These are phyloP conservation scores for Sarcophaga subvicina DNA, from an alignment of 2,888 invertebrate species.

Conservation along the genomic window DNA sequence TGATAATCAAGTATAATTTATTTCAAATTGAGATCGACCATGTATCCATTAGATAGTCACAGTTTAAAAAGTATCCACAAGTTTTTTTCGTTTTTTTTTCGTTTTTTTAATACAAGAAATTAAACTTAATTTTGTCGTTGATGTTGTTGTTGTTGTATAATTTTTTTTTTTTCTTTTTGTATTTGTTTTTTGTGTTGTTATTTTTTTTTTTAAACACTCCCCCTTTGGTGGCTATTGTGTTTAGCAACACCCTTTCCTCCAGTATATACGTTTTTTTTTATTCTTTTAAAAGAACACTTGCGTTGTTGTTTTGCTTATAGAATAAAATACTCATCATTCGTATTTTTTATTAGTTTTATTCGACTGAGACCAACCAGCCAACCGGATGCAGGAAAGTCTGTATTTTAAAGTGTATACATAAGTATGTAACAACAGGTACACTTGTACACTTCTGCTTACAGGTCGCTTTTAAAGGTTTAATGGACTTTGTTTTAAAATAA, in stretches of 20 bases:
- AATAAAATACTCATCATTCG: slow-evolving; percentile 54
- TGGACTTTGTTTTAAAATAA: slow-evolving; percentile 28
- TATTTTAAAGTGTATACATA: slow-evolving; percentile 35
- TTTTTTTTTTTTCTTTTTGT: neutral
- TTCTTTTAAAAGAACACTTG: slow-evolving; percentile 31
- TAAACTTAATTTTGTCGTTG: slow-evolving; percentile 64
- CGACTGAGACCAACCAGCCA: slow-evolving; percentile 42
- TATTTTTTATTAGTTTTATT: slow-evolving; percentile 46
- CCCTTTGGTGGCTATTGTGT: slow-evolving; percentile 31
- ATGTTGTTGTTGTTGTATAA: slow-evolving; percentile 34
- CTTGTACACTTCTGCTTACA: neutral
- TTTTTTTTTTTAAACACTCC: slow-evolving; percentile 41
- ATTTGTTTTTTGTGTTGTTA: slow-evolving; percentile 14
- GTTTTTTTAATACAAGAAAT: slow-evolving; percentile 62
- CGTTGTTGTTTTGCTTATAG: slow-evolving; percentile 13
- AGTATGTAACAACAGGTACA: slow-evolving; percentile 52
- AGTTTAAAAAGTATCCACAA: slow-evolving; percentile 40
- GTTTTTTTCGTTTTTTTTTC: slow-evolving; percentile 26
- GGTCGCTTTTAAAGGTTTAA: neutral
- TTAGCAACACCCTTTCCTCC: slow-evolving; percentile 40
- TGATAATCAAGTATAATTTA: slow-evolving; percentile 80
- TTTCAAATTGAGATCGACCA: slow-evolving; percentile 77
- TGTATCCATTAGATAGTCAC: slow-evolving; percentile 71
- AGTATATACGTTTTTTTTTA: neutral
- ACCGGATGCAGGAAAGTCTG: slow-evolving; percentile 69